Conservation (phyloP, 2,888 invertebrate genomes). For the Cotesia congregata region DNA sequence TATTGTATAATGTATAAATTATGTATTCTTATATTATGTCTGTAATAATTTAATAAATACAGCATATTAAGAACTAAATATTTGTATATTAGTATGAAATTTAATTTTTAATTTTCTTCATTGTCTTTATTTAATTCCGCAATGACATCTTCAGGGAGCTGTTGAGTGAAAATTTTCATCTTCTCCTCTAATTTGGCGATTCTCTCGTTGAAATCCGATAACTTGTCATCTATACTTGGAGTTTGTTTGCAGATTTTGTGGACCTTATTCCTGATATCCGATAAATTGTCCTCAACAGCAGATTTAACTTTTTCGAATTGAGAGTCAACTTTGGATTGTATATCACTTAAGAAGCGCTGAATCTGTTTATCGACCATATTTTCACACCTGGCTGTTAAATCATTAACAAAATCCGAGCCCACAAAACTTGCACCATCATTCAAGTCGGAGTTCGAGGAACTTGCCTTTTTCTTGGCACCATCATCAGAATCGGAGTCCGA, state of each 20-base stretch:
- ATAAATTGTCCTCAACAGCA: background rate
- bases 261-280: background rate
- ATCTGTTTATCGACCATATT: background rate
- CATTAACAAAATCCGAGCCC: no score
- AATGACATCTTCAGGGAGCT: background rate
- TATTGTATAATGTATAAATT: constrained; percentile 64
- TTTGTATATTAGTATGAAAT: background rate
- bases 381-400: no score
- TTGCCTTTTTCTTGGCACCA: no score
- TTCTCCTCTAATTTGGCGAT: background rate
- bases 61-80: constrained; percentile 52
- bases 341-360: no score
- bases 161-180: background rate
- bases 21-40: constrained; percentile 64
- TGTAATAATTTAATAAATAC: constrained; percentile 65
- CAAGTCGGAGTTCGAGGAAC: no score
- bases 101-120: background rate
- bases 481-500: no score
- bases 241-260: background rate
- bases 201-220: background rate
- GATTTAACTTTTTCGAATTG: background rate
- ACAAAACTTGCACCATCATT: no score
- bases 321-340: no score
- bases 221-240: background rate
- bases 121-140: no score